Percentiles rank a stretch among this genome's conserved stretches.
Conservation (phyloP, 2,888 invertebrate genomes). For the Adineta ricciae region DNA sequence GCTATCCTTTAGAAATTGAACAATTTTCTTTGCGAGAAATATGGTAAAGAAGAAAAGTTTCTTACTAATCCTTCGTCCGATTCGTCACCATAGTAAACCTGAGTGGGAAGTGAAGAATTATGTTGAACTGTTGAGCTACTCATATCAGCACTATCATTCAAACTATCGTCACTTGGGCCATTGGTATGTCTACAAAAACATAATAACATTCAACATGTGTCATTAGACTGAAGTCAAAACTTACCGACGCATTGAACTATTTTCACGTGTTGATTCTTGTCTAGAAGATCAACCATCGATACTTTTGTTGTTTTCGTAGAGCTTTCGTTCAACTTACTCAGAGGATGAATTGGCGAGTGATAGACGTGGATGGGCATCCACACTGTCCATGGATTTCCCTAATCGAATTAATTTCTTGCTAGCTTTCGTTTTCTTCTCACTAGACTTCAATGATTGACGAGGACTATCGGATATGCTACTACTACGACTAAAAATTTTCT, state of each 20-base stretch:
- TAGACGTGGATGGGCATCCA: not conserved
- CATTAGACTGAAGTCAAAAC: too few species aligned
- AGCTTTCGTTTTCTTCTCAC: not conserved
- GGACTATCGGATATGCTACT: not conserved
- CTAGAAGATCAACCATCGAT: not conserved
- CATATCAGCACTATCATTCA: not conserved
- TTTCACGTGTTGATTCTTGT: not conserved
- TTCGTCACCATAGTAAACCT: not conserved
- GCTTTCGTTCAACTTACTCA: not conserved
- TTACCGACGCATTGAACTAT: not conserved
- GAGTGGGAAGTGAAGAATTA: not conserved
- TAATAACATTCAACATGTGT: not conserved
- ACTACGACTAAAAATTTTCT: not conserved
- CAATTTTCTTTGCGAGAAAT: not conserved
- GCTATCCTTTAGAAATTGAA: not conserved
- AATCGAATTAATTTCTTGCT: not conserved
- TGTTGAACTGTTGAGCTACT: not conserved
- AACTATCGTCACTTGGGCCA: not conserved
- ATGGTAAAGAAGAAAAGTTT: too few species aligned
- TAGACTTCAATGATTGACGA: not conserved
- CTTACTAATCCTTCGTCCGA: conserved; percentile 8
- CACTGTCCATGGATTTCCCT: not conserved
- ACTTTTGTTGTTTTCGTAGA: too few species aligned
- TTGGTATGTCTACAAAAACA: not conserved
- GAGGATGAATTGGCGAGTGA: not conserved